Evolutionary conservation across 2,888 invertebrate species (phyloP).

Genomic region (Drosophila leonis): DNA sequence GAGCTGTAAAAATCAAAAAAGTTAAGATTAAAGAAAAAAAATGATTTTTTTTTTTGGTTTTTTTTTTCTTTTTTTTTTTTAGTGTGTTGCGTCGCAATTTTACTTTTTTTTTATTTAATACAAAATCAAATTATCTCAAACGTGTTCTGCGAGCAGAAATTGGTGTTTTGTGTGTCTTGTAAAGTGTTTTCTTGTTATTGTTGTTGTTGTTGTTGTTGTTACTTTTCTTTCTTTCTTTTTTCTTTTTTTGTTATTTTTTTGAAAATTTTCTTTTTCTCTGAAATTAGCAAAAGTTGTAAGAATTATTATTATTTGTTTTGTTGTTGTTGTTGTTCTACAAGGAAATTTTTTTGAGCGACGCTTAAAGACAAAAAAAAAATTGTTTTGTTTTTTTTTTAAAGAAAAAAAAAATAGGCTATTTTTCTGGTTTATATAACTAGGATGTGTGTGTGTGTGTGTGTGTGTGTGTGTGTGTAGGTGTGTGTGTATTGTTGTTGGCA

Average conservation of each 20-base stretch:
- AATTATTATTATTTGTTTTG: not conserved
- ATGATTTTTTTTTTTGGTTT: not conserved
- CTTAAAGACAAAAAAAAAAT: conserved; percentile 13
- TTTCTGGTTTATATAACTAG: conserved; percentile 6
- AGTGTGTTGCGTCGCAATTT: conserved; percentile 53
- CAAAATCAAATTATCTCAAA: conserved; percentile 39
- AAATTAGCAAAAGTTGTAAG: conserved; percentile 15
- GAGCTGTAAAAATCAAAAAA: conserved; percentile 39
- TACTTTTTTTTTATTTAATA: conserved; percentile 45
- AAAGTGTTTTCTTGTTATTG: not conserved
- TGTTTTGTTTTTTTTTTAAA: not conserved
- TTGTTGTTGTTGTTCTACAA: conserved; percentile 5
- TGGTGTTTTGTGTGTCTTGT: too few species aligned
- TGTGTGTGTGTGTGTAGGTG: not conserved
- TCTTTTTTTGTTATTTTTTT: not conserved
- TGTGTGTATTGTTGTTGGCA: not conserved
- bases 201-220: not conserved
- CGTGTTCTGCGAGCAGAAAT: conserved; percentile 10
- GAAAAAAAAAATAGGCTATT: not conserved
- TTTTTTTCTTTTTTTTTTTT: conserved; percentile 19
- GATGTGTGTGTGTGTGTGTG: not conserved
- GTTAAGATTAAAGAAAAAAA: conserved; percentile 17
- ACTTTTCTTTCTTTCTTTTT: not conserved
- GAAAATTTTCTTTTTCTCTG: conserved; percentile 1
- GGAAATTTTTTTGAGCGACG: conserved; percentile 27